Evolutionary conservation across 2,113 vertebrate genomes (phyloP), one percentile per base, ranked within the genome.

Genomic region (Myotis brandtii): DNA sequence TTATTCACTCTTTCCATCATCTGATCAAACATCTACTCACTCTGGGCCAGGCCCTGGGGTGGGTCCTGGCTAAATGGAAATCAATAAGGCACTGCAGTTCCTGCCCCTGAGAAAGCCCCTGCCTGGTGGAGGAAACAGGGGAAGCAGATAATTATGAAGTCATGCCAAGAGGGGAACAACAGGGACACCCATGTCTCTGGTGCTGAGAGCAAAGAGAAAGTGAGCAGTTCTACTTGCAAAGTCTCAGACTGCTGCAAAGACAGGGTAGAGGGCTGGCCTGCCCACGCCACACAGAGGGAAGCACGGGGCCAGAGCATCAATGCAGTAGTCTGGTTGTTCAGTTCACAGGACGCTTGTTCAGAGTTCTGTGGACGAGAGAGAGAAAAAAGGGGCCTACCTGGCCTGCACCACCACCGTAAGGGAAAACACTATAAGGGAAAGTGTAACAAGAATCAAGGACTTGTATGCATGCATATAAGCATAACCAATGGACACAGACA

Each of bases 91-190:
- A 72, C 18, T 75, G 66, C 40, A 95, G 77, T 97, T 94, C 95
- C 96, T 88, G 93, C 62, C 92, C 54, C 69, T 86, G 73, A 95
- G 90, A 95, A 95, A 97, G 80, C 40, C 80, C 96, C 91, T 82
- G 73, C 54, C 67, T 85, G 40, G 69, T 32, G 82, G 87, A 92
- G 94, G 96, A 97, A 97, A 89, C 97, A 97, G 95, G 91, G 86
- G 77, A 93, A 94, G 91, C 62, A 93, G 97, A 89, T 96, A 95
- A 95, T 77, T 80, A 89, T 56, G 86, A 97, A 46, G 93, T 79
- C 54, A 70, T 54, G 40, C 72, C 85, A 82, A 92, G 84, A 46
- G n/a, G 66, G 80, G 90, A 83, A 43, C 76, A 54, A 77, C 52
- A 81, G 93, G 88, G 84, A 96, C 80, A 76, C 40, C 25, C 27